These are phyloP conservation scores for Protula sp. DNA, from an alignment of 2,888 invertebrate species.

Conservation along the genomic window DNA sequence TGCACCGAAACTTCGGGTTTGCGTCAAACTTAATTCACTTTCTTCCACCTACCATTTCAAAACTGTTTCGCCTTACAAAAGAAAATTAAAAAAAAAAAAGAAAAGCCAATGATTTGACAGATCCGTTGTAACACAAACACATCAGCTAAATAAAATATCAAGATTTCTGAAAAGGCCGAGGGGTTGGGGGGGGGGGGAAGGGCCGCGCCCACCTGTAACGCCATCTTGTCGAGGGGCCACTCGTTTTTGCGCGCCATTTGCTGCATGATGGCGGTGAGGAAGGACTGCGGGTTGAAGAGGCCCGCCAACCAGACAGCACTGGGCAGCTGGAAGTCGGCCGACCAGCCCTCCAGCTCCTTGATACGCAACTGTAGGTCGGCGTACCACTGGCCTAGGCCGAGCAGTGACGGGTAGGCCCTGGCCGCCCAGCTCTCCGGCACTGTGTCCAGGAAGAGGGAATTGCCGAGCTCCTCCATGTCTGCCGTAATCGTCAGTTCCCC, in stretches of 20 bases:
- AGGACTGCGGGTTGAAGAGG: slow-evolving; percentile 96
- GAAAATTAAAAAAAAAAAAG: too few relatives aligned
- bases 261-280: slow-evolving; percentile 96
- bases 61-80: too few relatives aligned
- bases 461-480: slow-evolving; percentile 93
- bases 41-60: too few relatives aligned
- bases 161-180: too few relatives aligned
- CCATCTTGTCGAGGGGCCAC: too few relatives aligned
- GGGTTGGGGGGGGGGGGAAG: too few relatives aligned
- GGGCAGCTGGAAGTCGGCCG: slow-evolving; percentile 73
- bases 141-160: too few relatives aligned
- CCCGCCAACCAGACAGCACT: slow-evolving; percentile 91
- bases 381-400: slow-evolving; percentile 86
- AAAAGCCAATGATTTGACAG: too few relatives aligned
- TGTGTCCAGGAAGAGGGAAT: slow-evolving; percentile 78
- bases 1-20: too few relatives aligned
- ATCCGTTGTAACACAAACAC: too few relatives aligned
- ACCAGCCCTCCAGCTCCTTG: slow-evolving; percentile 78
- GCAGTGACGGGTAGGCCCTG: slow-evolving; percentile 85
- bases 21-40: too few relatives aligned
- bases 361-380: slow-evolving; percentile 80
- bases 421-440: slow-evolving; percentile 83
- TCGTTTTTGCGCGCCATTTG: slow-evolving; percentile 90
- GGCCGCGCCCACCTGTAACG: too few relatives aligned
- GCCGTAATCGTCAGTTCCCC: slow-evolving; percentile 93